A percentile compares a stretch with the other conserved stretches of the same genome.
phyloP scores from a whole-genome alignment of 2,888 invertebrate species.

The Trypoxylon attenuatum region DNA sequence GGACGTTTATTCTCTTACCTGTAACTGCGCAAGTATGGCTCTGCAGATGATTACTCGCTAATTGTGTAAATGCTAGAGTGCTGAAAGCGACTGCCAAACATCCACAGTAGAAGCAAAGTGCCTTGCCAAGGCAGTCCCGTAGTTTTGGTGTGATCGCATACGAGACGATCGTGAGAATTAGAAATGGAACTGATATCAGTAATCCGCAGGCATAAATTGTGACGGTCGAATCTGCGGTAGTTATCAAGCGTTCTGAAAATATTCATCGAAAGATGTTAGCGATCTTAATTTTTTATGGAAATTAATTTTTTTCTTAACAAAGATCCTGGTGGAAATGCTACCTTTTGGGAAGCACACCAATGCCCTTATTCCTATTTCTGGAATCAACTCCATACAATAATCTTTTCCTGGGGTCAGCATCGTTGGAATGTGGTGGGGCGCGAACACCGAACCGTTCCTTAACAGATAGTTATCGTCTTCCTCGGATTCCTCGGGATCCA shows the following conservation, averaged over 20 bases:
- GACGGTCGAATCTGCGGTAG: conserved; percentile 55
- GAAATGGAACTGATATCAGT: conserved; percentile 72
- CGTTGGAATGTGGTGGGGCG: conserved; percentile 75
- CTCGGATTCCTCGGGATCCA: conserved; percentile 75
- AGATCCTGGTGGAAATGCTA: conserved; percentile 22
- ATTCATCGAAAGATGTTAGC: not conserved
- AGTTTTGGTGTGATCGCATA: conserved; percentile 76
- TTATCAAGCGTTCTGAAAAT: conserved; percentile 48
- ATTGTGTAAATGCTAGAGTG: conserved; percentile 77
- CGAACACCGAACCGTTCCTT: conserved; percentile 78
- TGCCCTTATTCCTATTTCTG: conserved; percentile 75
- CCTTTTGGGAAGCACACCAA: conserved; percentile 76
- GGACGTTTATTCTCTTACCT: conserved; percentile 55
- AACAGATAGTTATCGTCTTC: conserved; percentile 78
- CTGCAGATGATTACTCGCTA: conserved; percentile 76
- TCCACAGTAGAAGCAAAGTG: conserved; percentile 77
- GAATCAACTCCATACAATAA: conserved; percentile 80
- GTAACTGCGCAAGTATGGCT: conserved; percentile 74
- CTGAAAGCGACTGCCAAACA: conserved; percentile 78
- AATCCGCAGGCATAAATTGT: conserved; percentile 69
- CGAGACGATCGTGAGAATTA: conserved; percentile 71
- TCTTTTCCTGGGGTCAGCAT: conserved; percentile 75
- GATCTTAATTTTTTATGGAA: not conserved
- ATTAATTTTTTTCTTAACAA: not conserved
- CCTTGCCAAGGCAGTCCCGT: conserved; percentile 77